Evolutionary conservation across 1,140 invertebrate species (phyloP), one percentile per base, ranked within the genome.

Genomic region (Streblospio benedicti): DNA sequence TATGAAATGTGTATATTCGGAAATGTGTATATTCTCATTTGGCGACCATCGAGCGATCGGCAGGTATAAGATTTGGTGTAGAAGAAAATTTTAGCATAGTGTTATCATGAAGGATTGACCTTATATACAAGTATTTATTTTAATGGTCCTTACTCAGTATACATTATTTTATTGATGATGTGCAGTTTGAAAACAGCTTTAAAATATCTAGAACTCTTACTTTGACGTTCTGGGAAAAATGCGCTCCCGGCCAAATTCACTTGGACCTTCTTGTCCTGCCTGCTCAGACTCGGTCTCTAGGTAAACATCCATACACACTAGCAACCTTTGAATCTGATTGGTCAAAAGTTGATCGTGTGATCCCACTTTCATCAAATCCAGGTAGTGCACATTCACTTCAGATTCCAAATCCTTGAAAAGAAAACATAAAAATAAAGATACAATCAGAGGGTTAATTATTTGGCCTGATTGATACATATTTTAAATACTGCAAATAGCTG

Each of bases 221-320:
- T 82, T 84, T 2, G 85, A 81, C 41, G 83, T 76, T 65, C 84
- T 81, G 47, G 89, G 84, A 73, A 89, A 90, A 23, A 89, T 85
- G 72, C 90, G 90, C 66, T 89, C 88, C 57, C 85, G 83, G 5
- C 85, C 81, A 72, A 87, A 89, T 67, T 86, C 85, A 18, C 81
- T 74, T 12, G 84, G 82, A 25, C 82, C 81, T 38, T 76, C 73
- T 12, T 49, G 35, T 5, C 45, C 33, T 44, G 71, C 70, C 28
- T 71, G 66, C 30, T 71, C 64, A 50, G 71, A 61, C 59, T 80
- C 83, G 0, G 90, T 88, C 76, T 94, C 91, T 30, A 94, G 76
- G 64, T 89, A 87, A 58, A 94, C 85, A 76, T 96, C 92, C 62
- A 93, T 85, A 72, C 87, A 91, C 47, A 86, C 85, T 66, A 90